Evolutionary conservation across 2,888 invertebrate genomes (phyloP).

Genomic region (Oxycera nigricornis): DNA sequence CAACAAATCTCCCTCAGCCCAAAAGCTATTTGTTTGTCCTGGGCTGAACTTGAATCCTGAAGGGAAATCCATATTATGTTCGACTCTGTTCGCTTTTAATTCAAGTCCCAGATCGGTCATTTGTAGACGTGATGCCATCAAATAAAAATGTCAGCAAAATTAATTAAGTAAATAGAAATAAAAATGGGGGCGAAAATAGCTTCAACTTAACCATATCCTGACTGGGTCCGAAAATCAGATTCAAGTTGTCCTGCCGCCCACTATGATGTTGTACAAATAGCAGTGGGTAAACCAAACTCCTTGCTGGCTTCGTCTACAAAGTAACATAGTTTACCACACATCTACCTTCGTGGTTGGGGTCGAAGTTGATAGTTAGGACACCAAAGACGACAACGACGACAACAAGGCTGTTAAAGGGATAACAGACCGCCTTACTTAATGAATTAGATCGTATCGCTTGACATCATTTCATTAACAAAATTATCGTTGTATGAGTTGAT

Average conservation of each 20-base stretch:
- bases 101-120: slow-evolving; percentile 43
- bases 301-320: no score
- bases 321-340: neutral
- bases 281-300: no score
- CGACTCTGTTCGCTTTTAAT: neutral
- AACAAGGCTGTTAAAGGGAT: slow-evolving; percentile 47
- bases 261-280: neutral
- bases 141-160: slow-evolving; percentile 50
- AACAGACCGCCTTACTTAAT: slow-evolving; percentile 49
- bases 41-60: no score
- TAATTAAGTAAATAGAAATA: slow-evolving; percentile 50
- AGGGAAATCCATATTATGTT: neutral
- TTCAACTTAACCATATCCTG: no score
- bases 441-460: slow-evolving; percentile 50
- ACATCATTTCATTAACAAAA: slow-evolving; percentile 52
- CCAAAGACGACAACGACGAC: slow-evolving; percentile 48
- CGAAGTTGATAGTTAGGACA: slow-evolving; percentile 22
- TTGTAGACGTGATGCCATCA: slow-evolving; percentile 48
- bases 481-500: slow-evolving; percentile 47
- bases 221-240: no score
- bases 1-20: neutral
- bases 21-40: no score
- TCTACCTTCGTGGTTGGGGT: neutral
- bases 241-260: neutral
- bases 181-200: slow-evolving; percentile 8